These are phyloP conservation scores for Xestobium rufovillosum DNA, from an alignment of 2,888 invertebrate species.

Conservation along the genomic window DNA sequence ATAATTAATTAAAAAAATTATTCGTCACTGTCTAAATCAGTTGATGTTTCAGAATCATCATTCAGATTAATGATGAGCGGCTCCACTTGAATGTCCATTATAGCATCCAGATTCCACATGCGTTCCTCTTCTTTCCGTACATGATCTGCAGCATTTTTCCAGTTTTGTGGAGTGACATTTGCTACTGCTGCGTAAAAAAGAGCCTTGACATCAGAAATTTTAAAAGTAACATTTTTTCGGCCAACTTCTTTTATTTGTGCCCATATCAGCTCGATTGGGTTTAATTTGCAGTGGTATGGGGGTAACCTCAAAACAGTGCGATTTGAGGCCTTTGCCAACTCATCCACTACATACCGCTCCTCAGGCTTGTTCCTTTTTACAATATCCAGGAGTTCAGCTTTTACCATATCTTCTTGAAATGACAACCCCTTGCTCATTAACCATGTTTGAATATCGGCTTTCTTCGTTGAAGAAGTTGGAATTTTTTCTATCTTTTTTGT, in stretches of 20 bases:
- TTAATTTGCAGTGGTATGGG: slow-evolving; percentile 28
- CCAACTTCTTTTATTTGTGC: slow-evolving; percentile 15
- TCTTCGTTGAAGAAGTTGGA: slow-evolving; percentile 12
- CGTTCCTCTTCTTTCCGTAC: slow-evolving; percentile 10
- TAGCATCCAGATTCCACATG: slow-evolving; percentile 16
- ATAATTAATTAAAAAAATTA: no score
- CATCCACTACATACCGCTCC: slow-evolving; percentile 23
- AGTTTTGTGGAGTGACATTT: slow-evolving; percentile 7
- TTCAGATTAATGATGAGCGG: slow-evolving; percentile 15
- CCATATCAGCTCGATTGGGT: slow-evolving; percentile 26
- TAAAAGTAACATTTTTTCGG: slow-evolving; percentile 14
- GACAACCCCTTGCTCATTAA: slow-evolving; percentile 17
- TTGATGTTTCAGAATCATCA: slow-evolving; percentile 4
- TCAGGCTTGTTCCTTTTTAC: slow-evolving; percentile 11
- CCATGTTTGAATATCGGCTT: slow-evolving; percentile 19
- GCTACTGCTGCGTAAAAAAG: slow-evolving; percentile 1
- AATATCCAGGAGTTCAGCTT: slow-evolving; percentile 19
- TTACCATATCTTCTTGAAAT: slow-evolving; percentile 20
- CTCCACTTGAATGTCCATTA: slow-evolving; percentile 14
- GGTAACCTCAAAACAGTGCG: slow-evolving; percentile 27
- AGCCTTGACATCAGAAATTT: slow-evolving; percentile 11
- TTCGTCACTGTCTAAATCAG: slow-evolving; percentile 1
- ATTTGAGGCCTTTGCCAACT: slow-evolving; percentile 23
- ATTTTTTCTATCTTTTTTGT: slow-evolving; percentile 9
- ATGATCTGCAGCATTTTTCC: slow-evolving; percentile 7